A percentile compares a stretch with the other conserved stretches of the same genome.
These are phyloP conservation scores for Drosophila subobscura DNA, from an alignment of 1,140 invertebrate genomes.

Conservation along the genomic window DNA sequence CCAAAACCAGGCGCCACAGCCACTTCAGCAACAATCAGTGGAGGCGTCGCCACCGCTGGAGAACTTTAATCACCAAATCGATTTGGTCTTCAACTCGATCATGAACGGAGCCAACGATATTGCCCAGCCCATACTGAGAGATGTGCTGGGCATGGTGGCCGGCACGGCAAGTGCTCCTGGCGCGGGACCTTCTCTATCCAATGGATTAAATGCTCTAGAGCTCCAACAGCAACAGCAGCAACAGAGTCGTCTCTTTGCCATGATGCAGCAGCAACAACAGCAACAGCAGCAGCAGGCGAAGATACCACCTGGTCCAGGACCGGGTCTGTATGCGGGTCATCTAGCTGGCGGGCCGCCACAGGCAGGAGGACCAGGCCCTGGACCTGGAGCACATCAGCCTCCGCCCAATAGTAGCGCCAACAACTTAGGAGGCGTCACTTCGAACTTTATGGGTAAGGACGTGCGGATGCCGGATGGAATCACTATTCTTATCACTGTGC, in stretches of 20 bases:
- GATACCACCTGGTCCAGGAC: conserved; percentile 26
- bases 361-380: conserved; percentile 10
- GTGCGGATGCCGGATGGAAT: conserved; percentile 17
- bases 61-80: conserved; percentile 83
- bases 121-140: conserved; percentile 75
- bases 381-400: conserved; percentile 38
- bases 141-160: conserved; percentile 75
- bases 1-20: conserved; percentile 53
- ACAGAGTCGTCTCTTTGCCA: conserved; percentile 67
- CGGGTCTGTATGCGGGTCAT: conserved; percentile 56
- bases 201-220: conserved; percentile 61
- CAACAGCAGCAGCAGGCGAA: conserved; percentile 50
- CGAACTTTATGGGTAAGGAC: conserved; percentile 63
- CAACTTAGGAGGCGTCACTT: conserved; percentile 20
- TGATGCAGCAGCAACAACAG: conserved; percentile 72
- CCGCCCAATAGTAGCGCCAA: conserved; percentile 43
- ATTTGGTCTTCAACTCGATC: conserved; percentile 81
- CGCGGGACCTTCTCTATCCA: conserved; percentile 34
- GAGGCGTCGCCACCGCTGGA: conserved; percentile 72
- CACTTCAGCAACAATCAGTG: conserved; percentile 38
- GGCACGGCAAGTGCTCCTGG: conserved; percentile 25
- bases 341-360: conserved; percentile 25
- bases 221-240: conserved; percentile 56
- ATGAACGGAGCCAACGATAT: conserved; percentile 82
- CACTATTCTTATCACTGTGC: background rate